Base-by-base conservation (phyloP, 2,113 vertebrate species). In the Athene noctua region DNA sequence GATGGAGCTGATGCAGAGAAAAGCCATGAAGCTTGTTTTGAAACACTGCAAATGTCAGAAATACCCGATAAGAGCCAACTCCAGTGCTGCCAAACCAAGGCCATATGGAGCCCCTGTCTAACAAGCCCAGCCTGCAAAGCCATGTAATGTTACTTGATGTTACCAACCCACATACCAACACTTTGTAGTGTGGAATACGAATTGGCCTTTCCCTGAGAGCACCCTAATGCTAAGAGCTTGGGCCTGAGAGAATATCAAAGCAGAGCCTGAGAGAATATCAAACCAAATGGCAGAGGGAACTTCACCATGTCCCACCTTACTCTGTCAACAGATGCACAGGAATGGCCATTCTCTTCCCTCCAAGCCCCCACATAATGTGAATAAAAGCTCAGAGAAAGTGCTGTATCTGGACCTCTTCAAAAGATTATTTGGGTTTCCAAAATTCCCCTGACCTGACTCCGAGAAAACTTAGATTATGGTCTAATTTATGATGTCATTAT, bases 11-110 rank as follows among this genome's bases (percentile, higher is more conserved):
- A 86, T 67, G 71, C 52, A 94, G 66, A 86, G 57, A 73, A 80
- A 96, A 96, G 77, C 92, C 91, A 88, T 21, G n/a, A 88, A 93
- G 67, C 86, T 86, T 94, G 89, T 90, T 97, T 82, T 70, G 87
- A 93, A 93, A 94, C 88, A 95, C 1, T 87, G 70, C 26, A 70
- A 92, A 77, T 17, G 38, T 89, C 90, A 95, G 83, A 94, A 97
- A 96, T 72, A 85, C 18, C 66, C 74, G 62, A 25, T 13, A 92
- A 63, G 68, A 67, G 89, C 96, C 92, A 96, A 57, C 15, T 95
- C 74, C 54, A 62, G 0, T 44, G 70, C 91, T 95, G 92, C 80
- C 92, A 95, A 91, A 92, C 32, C 62, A 65, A 82, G 66, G 70
- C 90, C 93, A 96, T 92, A 95, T 95, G 96, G 96, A 94, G 63